A percentile compares a stretch with the other conserved stretches of the same genome.
These are phyloP conservation scores for Lasius fuliginosus DNA, from an alignment of 2,888 invertebrate species.

Conservation along the genomic window DNA sequence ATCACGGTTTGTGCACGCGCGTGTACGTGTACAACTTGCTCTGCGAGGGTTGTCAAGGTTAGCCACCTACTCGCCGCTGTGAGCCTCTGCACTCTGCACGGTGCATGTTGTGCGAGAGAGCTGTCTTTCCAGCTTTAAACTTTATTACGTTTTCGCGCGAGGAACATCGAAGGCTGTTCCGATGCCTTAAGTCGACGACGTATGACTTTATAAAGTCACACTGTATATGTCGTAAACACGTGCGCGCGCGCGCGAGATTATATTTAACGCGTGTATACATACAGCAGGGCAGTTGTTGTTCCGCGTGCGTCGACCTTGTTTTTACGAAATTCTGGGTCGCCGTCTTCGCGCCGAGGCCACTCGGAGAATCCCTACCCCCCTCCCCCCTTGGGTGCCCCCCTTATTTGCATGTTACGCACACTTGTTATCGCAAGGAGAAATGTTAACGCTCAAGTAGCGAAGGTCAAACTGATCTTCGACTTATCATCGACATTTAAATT, in stretches of 20 bases:
- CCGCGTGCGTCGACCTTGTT: conserved; percentile 56
- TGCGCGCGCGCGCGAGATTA: conserved; percentile 18
- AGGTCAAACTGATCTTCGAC: conserved; percentile 22
- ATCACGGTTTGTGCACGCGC: conserved; percentile 13
- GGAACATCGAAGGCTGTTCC: conserved; percentile 46
- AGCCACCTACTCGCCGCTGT: conserved; percentile 80
- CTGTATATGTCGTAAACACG: neutral
- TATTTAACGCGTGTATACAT: conserved; percentile 26
- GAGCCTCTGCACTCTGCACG: conserved; percentile 64
- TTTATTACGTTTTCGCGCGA: conserved; percentile 68
- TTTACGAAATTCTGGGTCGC: conserved; percentile 55
- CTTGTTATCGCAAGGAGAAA: conserved; percentile 42
- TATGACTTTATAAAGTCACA: conserved; percentile 48
- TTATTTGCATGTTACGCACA: conserved; percentile 25
- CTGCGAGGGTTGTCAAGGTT: conserved; percentile 80
- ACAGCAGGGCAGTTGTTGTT: conserved; percentile 31
- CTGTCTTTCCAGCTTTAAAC: conserved; percentile 70
- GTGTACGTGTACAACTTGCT: conserved; percentile 44
- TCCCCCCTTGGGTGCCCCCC: neutral
- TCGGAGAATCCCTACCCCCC: neutral
- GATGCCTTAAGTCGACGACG: neutral
- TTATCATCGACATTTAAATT: conserved; percentile 13
- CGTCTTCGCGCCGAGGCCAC: conserved; percentile 4
- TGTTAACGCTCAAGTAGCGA: conserved; percentile 33
- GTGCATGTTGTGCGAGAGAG: conserved; percentile 65